phyloP scores from a whole-genome alignment of 2,797 vertebrate species.

The Parauchenoglanis ngamensis region DNA sequence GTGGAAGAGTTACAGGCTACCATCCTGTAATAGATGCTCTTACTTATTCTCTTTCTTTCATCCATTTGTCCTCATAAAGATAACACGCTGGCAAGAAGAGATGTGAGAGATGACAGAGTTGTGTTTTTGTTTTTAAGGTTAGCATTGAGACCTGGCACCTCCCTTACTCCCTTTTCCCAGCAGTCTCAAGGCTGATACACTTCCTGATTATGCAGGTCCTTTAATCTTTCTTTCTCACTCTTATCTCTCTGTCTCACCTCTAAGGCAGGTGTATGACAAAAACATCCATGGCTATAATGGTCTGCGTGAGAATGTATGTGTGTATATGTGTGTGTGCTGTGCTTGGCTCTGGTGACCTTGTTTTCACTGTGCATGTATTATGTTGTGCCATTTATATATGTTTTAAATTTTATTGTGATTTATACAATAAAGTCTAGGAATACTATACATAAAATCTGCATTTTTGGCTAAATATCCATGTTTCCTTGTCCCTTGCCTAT shows the following conservation, averaged over 20 bases:
- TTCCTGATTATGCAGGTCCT: slow-evolving; percentile 29
- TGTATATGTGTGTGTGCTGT: slow-evolving; percentile 5
- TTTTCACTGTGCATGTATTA: slow-evolving; percentile 2
- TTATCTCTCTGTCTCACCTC: slow-evolving; percentile 1
- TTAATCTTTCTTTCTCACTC: slow-evolving; percentile 2
- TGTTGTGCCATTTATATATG: neutral
- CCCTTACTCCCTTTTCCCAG: slow-evolving; percentile 28
- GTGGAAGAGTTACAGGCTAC: neutral
- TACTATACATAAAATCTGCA: neutral
- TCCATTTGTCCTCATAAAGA: slow-evolving; percentile 18
- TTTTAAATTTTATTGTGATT: neutral
- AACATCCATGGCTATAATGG: slow-evolving; percentile 17
- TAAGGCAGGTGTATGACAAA: slow-evolving; percentile 20
- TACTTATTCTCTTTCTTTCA: neutral
- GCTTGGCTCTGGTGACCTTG: neutral
- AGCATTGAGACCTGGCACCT: slow-evolving; percentile 18
- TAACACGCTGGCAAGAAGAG: neutral
- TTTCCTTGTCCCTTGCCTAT: neutral
- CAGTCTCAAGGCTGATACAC: slow-evolving; percentile 32
- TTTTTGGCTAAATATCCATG: neutral
- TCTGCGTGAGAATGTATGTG: neutral
- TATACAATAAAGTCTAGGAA: neutral
- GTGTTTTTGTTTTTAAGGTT: slow-evolving; percentile 46
- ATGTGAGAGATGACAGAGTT: neutral
- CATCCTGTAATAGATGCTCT: slow-evolving; percentile 14